phyloP scores from a whole-genome alignment of 2,113 vertebrate species.

The Leptocoma aspasia region DNA sequence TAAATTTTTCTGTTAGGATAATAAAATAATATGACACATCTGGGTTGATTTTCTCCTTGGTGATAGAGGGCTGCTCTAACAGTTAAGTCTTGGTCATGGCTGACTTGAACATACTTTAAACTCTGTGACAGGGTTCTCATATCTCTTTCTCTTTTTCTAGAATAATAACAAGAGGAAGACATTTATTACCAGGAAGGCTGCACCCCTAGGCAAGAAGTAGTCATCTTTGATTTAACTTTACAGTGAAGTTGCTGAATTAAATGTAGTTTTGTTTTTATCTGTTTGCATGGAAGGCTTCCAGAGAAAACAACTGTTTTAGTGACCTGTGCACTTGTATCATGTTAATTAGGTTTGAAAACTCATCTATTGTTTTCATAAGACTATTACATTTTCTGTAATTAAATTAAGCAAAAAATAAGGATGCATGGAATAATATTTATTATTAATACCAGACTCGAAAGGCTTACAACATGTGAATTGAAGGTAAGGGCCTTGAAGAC shows the following conservation, averaged over 20 bases:
- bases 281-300: constrained; percentile 80
- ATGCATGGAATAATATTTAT: constrained; percentile 83
- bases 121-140: constrained; percentile 60
- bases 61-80: background rate
- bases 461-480: constrained; percentile 68
- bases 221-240: constrained; percentile 74
- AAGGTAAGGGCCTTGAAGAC: constrained; percentile 67
- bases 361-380: constrained; percentile 84
- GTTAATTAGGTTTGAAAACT: constrained; percentile 85
- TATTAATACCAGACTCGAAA: constrained; percentile 83
- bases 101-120: constrained; percentile 58
- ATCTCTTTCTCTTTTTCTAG: constrained; percentile 55
- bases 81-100: constrained; percentile 60
- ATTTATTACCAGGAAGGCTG: constrained; percentile 74
- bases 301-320: constrained; percentile 79
- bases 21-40: background rate
- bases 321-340: constrained; percentile 80
- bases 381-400: constrained; percentile 86
- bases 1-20: background rate
- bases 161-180: constrained; percentile 77
- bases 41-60: constrained; percentile 47
- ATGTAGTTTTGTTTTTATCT: constrained; percentile 80
- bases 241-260: constrained; percentile 65
- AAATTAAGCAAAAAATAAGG: constrained; percentile 82
- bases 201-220: constrained; percentile 71